Base-by-base conservation (phyloP, 2,888 invertebrate genomes). In the Acrobeloides nanus region DNA sequence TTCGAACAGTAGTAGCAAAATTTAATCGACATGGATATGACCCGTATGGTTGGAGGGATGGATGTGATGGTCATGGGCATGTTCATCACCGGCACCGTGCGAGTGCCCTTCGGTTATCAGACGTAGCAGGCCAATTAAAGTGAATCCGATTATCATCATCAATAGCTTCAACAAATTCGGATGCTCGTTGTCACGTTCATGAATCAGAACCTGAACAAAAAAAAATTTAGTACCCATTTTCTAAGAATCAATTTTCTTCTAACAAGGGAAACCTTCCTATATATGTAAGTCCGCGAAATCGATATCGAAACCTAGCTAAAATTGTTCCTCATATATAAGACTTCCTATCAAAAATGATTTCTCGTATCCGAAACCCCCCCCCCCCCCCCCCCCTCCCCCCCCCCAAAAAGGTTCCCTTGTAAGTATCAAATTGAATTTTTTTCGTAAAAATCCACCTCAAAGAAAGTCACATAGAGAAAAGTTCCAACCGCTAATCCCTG, bases 401-500 rank as follows among this genome's bases (percentile, higher is more conserved):
- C 7, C 18, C 3, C 23, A 35, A 8, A 23, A 12, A 12, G 20
- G 20, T 38, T 38, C 20, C 38, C 4, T 38, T 8, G 35, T 10
- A 15, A 8, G 38, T 20, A 54, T 6, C 34, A 6, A 5, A 33
- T 17, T 6, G 8, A 18, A 12, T 63, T 84, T 84, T 45, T n/a
- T n/a, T n/a, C n/a, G n/a, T 83, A 77, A 18, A 83, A 82, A 66
- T 89, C 80, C 43, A 92, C 86, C 17, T 44, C 45, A 18, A 44
- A 44, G 45, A 44, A 44, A 23, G 45, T 44, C 1, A 44, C 45
- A 26, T 44, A 37, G 24, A 92, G 78, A 42, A 93, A 81, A 0
- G 92, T 92, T 20, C 92, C 92, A 31, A 87, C 84, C 0, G 92
- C 90, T 46, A 92, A 76, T 4, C 89, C 90, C 78, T 90, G 85